phyloP scores from a whole-genome alignment of 2,797 vertebrate genomes.

The Sebastes elongatus region DNA sequence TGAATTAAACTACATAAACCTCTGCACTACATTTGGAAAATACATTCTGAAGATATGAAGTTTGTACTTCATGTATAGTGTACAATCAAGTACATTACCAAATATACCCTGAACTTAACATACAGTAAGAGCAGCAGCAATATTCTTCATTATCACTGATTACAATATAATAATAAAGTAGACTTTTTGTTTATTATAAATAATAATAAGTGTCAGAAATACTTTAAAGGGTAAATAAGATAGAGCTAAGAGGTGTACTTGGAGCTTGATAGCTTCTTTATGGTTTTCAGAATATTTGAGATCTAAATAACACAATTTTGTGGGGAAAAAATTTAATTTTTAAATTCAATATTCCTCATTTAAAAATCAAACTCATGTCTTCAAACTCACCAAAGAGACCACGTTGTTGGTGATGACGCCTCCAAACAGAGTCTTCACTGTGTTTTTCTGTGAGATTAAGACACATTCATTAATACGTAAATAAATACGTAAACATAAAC shows the following conservation, averaged over 20 bases:
- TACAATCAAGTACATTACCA: neutral
- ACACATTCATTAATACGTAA: neutral
- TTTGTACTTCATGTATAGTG: neutral
- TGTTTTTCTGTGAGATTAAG: slow-evolving; percentile 90
- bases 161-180: neutral
- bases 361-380: neutral
- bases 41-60: neutral
- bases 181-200: neutral
- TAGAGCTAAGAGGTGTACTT: accelerated
- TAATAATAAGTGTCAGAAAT: neutral
- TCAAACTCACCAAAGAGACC: slow-evolving; percentile 92
- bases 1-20: neutral
- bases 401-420: slow-evolving; percentile 99
- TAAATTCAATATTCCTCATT: neutral
- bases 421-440: slow-evolving; percentile 97
- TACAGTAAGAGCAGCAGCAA: neutral
- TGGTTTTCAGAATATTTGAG: neutral
- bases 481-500: neutral
- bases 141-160: neutral
- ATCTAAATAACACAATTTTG: neutral
- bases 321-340: accelerated
- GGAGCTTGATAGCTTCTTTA: neutral
- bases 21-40: neutral
- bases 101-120: neutral
- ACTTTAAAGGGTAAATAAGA: neutral